phyloP scores from a whole-genome alignment of 92 coral and sea anemone genomes.

The Phenganax marumi region DNA sequence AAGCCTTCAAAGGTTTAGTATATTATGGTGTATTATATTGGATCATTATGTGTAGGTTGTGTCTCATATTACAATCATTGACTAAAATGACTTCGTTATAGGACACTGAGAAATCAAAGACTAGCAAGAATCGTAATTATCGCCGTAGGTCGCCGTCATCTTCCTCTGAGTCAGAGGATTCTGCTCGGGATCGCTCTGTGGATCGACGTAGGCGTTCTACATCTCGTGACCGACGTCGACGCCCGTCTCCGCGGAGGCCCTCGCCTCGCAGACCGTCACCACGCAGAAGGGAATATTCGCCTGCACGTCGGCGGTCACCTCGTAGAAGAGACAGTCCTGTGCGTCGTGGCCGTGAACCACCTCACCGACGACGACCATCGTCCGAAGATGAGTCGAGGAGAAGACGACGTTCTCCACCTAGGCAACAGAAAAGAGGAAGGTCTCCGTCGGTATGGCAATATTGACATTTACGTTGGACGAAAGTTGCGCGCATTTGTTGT shows the following conservation, averaged over 20 bases:
- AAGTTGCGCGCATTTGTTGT: too few species aligned
- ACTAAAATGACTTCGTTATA: constrained; percentile 59
- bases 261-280: constrained; percentile 27
- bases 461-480: too few species aligned
- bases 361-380: constrained; percentile 25
- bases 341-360: constrained; percentile 13
- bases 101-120: constrained; percentile 75
- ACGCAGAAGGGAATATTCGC: constrained; percentile 29
- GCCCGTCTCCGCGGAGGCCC: not conserved
- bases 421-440: constrained; percentile 12
- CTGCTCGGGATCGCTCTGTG: constrained; percentile 74
- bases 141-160: constrained; percentile 80
- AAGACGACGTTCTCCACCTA: constrained; percentile 20
- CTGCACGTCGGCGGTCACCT: not conserved
- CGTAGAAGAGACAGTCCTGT: constrained; percentile 14
- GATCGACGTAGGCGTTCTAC: constrained; percentile 58
- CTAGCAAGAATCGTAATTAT: constrained; percentile 83
- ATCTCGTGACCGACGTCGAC: constrained; percentile 51
- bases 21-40: constrained; percentile 59
- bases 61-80: not conserved
- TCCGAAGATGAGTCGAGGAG: constrained; percentile 43
- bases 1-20: constrained; percentile 8
- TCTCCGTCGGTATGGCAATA: not conserved
- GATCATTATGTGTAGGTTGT: constrained; percentile 22
- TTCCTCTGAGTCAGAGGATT: constrained; percentile 52